A percentile compares a stretch with the other conserved stretches of the same genome.
These are phyloP conservation scores for Deilephila elpenor DNA, from an alignment of 2,888 invertebrate species.

Conservation along the genomic window DNA sequence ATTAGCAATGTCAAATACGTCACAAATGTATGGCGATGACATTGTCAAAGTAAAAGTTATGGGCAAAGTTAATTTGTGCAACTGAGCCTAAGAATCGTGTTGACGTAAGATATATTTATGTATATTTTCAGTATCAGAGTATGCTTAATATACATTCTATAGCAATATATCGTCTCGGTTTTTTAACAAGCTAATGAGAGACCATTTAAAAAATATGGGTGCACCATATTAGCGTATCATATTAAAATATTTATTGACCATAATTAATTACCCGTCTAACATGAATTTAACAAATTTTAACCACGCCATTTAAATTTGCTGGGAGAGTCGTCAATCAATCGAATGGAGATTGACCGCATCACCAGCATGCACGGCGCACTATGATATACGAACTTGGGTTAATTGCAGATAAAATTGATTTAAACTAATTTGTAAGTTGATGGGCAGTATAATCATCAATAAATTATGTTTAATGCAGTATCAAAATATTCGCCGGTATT, in stretches of 20 bases:
- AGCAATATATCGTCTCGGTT: no score
- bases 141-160: no score
- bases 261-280: background rate
- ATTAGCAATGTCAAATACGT: no score
- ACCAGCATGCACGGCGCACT: background rate
- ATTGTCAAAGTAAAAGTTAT: no score
- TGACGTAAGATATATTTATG: no score
- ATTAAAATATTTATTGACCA: background rate
- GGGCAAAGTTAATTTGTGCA: no score
- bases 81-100: no score
- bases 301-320: background rate
- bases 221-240: background rate
- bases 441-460: background rate
- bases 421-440: conserved; percentile 3
- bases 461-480: background rate
- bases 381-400: background rate
- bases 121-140: no score
- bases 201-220: background rate
- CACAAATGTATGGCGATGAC: no score
- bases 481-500: background rate
- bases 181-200: no score
- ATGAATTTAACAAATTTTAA: conserved; percentile 4
- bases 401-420: background rate
- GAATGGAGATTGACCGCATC: background rate
- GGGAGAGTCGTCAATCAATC: background rate